These are phyloP conservation scores for Heliconius ethilla DNA, from an alignment of 2,888 invertebrate species.

Conservation along the genomic window DNA sequence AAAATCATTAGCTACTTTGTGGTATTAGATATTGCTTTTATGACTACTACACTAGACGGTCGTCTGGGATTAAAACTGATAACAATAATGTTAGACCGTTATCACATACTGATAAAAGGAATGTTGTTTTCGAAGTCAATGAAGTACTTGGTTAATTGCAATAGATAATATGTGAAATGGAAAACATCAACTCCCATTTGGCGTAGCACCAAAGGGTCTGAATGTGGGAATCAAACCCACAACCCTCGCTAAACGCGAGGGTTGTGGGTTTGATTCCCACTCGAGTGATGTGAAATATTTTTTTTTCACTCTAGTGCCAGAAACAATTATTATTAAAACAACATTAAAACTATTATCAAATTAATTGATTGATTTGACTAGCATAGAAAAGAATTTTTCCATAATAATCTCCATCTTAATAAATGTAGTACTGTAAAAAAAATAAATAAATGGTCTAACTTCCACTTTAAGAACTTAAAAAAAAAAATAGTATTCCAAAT, in stretches of 20 bases:
- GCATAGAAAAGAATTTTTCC: background rate
- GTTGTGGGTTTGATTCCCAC: background rate
- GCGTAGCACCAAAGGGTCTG: background rate
- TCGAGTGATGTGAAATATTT: background rate
- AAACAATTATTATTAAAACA: too few relatives aligned
- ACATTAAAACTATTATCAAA: too few relatives aligned
- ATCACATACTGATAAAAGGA: constrained; percentile 15
- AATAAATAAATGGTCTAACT: background rate
- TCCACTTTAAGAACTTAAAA: background rate
- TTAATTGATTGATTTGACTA: background rate
- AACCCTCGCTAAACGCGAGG: too few relatives aligned
- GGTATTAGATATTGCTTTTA: background rate
- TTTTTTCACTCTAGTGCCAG: background rate
- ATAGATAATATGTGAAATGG: background rate
- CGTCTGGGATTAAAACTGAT: constrained; percentile 1
- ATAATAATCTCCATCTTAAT: background rate
- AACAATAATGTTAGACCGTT: constrained; percentile 1
- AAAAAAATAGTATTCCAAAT: background rate
- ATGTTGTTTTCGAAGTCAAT: constrained; percentile 17
- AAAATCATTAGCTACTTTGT: background rate
- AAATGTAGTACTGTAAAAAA: background rate
- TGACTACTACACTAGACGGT: background rate
- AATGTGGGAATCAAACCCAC: too few relatives aligned
- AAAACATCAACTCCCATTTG: background rate
- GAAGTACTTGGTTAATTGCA: background rate